These are phyloP conservation scores for Eutolmus rufibarbis DNA, from an alignment of 2,888 invertebrate genomes.

Conservation along the genomic window DNA sequence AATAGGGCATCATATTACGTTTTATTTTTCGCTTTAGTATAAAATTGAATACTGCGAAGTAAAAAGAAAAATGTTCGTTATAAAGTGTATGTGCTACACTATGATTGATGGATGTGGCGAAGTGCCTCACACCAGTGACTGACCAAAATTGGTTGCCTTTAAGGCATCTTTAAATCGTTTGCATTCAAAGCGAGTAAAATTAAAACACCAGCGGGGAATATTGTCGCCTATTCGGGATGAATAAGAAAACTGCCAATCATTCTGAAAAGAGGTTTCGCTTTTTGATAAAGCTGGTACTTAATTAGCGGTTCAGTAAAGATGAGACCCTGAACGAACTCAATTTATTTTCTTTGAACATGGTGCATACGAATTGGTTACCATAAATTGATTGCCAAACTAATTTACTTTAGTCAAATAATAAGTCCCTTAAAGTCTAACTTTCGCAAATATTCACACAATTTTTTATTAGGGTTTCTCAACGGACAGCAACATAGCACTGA, in stretches of 20 bases:
- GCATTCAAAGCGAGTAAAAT: neutral
- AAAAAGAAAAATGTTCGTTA: neutral
- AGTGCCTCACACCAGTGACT: neutral
- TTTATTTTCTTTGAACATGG: neutral
- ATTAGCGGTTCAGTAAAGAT: neutral
- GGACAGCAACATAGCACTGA: neutral
- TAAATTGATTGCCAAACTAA: neutral
- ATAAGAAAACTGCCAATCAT: neutral
- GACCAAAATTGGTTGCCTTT: neutral
- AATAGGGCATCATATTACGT: neutral
- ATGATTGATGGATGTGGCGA: constrained; percentile 4
- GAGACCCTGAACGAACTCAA: neutral
- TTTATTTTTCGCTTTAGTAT: neutral
- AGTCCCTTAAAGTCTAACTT: neutral
- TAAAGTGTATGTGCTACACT: neutral
- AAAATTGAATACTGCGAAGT: neutral
- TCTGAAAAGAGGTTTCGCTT: neutral
- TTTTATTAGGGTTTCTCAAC: neutral
- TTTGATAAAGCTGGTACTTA: neutral
- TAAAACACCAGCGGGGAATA: neutral
- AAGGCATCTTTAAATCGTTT: neutral
- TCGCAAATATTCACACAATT: neutral
- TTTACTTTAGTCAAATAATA: neutral
- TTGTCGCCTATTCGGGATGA: neutral
- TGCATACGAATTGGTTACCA: neutral